Percentiles rank a stretch among this genome's conserved stretches.
Conservation (phyloP, 1,140 invertebrate genomes). For the Pseudomyrmex flavicornis region DNA sequence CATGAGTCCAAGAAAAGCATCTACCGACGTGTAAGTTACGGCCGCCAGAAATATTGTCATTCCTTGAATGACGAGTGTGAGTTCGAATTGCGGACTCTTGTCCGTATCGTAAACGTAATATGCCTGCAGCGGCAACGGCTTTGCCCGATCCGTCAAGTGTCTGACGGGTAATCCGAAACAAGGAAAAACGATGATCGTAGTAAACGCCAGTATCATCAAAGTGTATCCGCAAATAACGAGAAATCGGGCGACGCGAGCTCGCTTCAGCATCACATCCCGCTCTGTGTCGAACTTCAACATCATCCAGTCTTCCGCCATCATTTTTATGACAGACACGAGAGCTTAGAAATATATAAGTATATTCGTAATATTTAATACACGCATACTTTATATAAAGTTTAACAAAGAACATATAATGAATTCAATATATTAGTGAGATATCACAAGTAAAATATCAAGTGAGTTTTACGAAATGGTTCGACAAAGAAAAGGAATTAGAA, state of each 20-base stretch:
- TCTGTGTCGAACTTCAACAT: constrained; percentile 3
- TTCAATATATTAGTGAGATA: not conserved
- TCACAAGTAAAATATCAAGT: not conserved
- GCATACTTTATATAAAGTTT: too few species aligned
- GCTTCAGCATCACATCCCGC: constrained; percentile 19
- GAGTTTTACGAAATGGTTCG: not conserved
- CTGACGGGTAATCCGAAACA: constrained; percentile 5
- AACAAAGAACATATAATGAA: not conserved
- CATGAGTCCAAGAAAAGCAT: constrained; percentile 19
- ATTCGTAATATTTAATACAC: too few species aligned
- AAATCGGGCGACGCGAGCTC: not conserved
- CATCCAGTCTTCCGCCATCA: constrained; percentile 59
- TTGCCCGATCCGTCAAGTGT: not conserved
- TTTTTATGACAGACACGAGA: constrained; percentile 16
- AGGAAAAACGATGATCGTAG: not conserved
- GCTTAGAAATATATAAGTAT: not conserved
- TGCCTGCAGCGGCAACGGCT: not conserved
- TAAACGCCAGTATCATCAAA: not conserved
- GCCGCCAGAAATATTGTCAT: not conserved
- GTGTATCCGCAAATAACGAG: not conserved
- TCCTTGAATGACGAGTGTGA: not conserved
- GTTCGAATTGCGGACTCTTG: constrained; percentile 42
- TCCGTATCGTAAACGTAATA: constrained; percentile 27
- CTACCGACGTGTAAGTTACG: constrained; percentile 12
- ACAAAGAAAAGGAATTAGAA: not conserved